Conservation (phyloP, 2,888 invertebrate genomes). For the Lithophane socia region DNA sequence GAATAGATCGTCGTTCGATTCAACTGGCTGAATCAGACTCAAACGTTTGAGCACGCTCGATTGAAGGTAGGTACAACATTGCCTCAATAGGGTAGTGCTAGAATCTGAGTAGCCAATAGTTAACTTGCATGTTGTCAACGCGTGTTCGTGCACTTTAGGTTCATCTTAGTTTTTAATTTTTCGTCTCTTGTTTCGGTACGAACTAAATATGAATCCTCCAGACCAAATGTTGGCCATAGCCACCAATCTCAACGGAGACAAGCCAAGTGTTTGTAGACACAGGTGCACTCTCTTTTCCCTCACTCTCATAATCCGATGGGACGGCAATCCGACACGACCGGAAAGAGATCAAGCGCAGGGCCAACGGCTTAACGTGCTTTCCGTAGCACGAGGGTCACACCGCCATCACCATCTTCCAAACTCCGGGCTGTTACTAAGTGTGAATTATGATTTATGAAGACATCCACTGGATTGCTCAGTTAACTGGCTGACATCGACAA, state of each 20-base stretch:
- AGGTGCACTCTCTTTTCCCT: too few species aligned
- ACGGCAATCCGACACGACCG: too few species aligned
- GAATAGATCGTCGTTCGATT: constrained; percentile 33
- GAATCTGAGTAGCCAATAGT: neutral
- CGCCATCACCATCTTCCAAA: too few species aligned
- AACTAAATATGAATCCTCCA: neutral
- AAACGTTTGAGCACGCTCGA: constrained; percentile 24
- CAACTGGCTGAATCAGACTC: constrained; percentile 14
- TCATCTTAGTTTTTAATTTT: neutral
- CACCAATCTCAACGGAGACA: too few species aligned
- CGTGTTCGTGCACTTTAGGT: neutral
- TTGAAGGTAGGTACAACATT: constrained; percentile 27
- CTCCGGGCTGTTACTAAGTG: neutral
- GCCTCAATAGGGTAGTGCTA: constrained; percentile 1
- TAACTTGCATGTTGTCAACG: neutral
- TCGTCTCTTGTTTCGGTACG: neutral
- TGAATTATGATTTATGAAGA: neutral
- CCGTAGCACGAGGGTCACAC: too few species aligned
- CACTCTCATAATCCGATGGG: too few species aligned
- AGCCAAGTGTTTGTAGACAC: too few species aligned
- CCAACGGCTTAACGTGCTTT: too few species aligned
- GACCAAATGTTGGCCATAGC: too few species aligned
- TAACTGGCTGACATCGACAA: too few species aligned
- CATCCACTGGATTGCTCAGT: neutral
- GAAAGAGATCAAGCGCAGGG: too few species aligned